Evolutionary conservation across 2,888 invertebrate genomes (phyloP), one percentile per base, ranked within the genome.

Genomic region (Megastigmus dorsalis): DNA sequence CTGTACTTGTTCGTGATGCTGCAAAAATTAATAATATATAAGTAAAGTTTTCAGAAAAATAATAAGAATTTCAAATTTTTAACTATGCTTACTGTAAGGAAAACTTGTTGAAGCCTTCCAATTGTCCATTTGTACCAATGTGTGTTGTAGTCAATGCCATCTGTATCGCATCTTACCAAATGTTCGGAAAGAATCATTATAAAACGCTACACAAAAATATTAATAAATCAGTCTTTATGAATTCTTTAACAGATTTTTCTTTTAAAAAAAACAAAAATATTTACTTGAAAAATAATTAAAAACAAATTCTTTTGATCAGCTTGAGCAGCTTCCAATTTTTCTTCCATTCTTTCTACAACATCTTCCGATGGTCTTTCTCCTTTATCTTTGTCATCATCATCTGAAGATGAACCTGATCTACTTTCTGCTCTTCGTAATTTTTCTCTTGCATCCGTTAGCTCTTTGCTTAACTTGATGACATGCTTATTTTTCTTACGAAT

Each of bases 1-100:
- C 89, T 97, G 97, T 23, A 99, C 97, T 91, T 98, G 97, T 85
- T 97, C 97, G 87, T 97, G 96, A 88, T 99, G 98, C 98, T 98
- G 90, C 43, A 93, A 92, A 82, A 81, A 81, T 75, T 79, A 78
- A 57, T 18, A 33, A 54, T 59, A 43, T 63, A 71, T 65, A 52
- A 65, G 50, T 41, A 73, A 73, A 48, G 48, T 77, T 77, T 77
- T 68, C 65, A 15, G 63, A 74, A 45, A 69, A 10, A 69, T 62
- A 55, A 70, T 45, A 65, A 76, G 23, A 45, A 70, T 38, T 9
- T 63, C 10, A 67, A 67, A 77, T 67, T 30, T 74, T 71, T 74
- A 67, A 55, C 18, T 67, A 41, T 74, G 66, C 68, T 75, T 75
- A 77, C 77, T 54, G 72, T 72, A 50, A 79, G 38, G 33, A 73